Base-by-base conservation (phyloP, 2,888 invertebrate species). In the Zhengitettix transpicula region DNA sequence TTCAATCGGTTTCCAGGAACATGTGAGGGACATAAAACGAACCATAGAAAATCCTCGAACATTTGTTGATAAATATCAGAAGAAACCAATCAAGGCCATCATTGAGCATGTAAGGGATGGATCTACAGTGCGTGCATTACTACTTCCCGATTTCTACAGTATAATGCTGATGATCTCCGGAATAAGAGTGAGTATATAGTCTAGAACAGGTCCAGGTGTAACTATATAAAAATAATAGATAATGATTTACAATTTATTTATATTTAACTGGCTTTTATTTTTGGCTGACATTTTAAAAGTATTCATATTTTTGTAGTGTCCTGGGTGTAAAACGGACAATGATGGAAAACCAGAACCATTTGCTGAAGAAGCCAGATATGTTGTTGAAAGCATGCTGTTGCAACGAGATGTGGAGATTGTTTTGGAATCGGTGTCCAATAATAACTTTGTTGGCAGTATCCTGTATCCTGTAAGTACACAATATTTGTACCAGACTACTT, bases 51-150 rank as follows among this genome's bases (percentile, higher is more conserved):
- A 91, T 71, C 82, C 85, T n/a, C 77, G 84, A 58, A 80, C 81
- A 57, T 82, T 85, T 75, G 89, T 97, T 7, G 94, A 95, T 68
- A 87, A 90, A 68, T 83, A 83, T 65, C 86, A 85, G 63, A 85
- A 87, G 47, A 89, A 93, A 70, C 93, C 92, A 0, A 78, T 97
- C 9, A 88, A 86, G 73, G 96, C 97, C 55, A 84, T 99, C 60
- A 88, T 99, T 67, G 99, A 99, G 72, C 94, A 96, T 77, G 97
- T 99, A 0, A 82, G 96, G 60, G 98, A 99, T 75, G 98, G 98
- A 0, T 95, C 95, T 42, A 98, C 98, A 1, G 85, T 97, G 14
- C 81, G 97, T 65, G 88, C 91, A 5, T 89, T 96, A 69, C 77
- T 99, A 12, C 74, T 97, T 60, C 96, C 97, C 1, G 89, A 89